A percentile compares a stretch with the other conserved stretches of the same genome.
Evolutionary conservation across 2,113 vertebrate species (phyloP).

Genomic region (Prinia subflava): DNA sequence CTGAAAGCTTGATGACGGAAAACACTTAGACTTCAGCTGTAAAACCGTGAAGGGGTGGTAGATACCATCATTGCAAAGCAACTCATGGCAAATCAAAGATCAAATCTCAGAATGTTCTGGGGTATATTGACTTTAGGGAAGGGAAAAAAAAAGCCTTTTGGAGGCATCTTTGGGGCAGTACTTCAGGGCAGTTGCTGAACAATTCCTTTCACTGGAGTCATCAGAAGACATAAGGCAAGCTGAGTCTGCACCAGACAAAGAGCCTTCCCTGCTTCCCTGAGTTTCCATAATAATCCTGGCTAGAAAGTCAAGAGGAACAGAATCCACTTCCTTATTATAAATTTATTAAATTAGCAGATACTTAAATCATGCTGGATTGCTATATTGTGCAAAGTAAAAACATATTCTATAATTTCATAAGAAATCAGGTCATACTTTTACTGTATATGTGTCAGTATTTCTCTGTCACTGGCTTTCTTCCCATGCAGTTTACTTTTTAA

Average conservation of each 20-base stretch:
- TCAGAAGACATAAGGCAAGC: background rate
- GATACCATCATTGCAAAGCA: background rate
- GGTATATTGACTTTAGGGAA: background rate
- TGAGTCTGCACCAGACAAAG: background rate
- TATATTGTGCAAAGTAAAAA: background rate
- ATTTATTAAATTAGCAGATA: background rate
- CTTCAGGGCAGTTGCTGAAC: background rate
- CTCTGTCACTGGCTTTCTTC: background rate
- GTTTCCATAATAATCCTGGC: background rate
- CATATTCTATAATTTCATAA: background rate
- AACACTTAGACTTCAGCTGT: background rate
- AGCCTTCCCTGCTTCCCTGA: background rate
- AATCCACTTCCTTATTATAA: background rate
- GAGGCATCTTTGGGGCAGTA: background rate
- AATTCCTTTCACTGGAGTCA: background rate
- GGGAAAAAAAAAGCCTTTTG: background rate
- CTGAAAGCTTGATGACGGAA: background rate
- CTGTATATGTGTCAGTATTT: background rate
- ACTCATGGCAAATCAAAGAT: background rate
- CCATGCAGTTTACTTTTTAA: background rate
- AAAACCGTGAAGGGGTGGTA: background rate
- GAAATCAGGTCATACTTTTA: background rate
- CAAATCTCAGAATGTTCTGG: background rate
- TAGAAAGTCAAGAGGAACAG: background rate
- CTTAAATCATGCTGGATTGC: background rate